Percentiles rank a stretch among this genome's conserved stretches.
Conservation (phyloP, 2,797 vertebrate species). For the Arnoldichthys spilopterus region DNA sequence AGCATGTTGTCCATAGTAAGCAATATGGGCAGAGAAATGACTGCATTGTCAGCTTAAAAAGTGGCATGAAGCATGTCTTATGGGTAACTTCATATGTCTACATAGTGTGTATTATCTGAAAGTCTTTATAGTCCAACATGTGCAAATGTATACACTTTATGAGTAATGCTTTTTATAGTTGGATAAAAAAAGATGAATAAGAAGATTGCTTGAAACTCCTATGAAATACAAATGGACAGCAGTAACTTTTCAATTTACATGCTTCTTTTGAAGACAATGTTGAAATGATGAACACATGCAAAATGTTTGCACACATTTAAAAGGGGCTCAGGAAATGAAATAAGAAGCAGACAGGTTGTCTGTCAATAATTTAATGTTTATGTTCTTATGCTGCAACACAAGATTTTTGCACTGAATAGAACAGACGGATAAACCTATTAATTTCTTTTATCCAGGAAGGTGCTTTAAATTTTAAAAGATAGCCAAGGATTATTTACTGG, state of each 20-base stretch:
- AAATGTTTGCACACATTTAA: background rate
- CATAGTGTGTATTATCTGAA: background rate
- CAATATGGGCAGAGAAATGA: slow-evolving; percentile 12
- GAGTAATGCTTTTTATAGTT: background rate
- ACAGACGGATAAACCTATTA: too few species aligned
- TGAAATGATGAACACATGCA: background rate
- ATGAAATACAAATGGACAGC: background rate
- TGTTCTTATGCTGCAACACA: too few species aligned
- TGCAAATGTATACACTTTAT: background rate
- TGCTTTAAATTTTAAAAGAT: too few species aligned
- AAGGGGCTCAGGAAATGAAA: too few species aligned
- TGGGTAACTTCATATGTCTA: background rate
- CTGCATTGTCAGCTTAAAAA: slow-evolving; percentile 1
- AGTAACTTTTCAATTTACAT: background rate
- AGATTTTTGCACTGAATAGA: too few species aligned
- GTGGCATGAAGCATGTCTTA: background rate
- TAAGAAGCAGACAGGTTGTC: too few species aligned
- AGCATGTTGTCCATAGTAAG: slow-evolving; percentile 1
- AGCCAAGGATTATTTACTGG: too few species aligned
- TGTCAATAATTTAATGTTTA: too few species aligned
- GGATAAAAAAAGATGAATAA: background rate
- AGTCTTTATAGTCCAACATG: background rate
- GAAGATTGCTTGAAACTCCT: background rate
- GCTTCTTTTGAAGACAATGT: background rate
- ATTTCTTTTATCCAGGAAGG: too few species aligned